These are phyloP conservation scores for Sebastes diploproa DNA, from an alignment of 2,797 vertebrate species.

Conservation along the genomic window DNA sequence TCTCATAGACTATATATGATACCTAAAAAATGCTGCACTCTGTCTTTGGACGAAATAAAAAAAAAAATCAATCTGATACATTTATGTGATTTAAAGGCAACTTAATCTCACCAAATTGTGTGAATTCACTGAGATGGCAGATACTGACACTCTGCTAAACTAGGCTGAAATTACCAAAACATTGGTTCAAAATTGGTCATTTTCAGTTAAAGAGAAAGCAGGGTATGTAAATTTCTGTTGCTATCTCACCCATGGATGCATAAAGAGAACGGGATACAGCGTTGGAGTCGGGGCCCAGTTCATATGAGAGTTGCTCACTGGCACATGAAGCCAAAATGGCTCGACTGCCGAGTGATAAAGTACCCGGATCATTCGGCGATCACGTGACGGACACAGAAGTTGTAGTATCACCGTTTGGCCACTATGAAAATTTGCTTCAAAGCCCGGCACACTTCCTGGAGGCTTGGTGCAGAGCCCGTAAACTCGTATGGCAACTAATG, in stretches of 20 bases:
- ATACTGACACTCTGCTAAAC: fast-evolving
- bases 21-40: background rate
- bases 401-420: too few species aligned
- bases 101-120: background rate
- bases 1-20: background rate
- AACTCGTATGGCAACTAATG: background rate
- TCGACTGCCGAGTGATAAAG: too few species aligned
- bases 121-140: background rate
- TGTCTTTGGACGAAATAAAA: background rate
- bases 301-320: too few species aligned
- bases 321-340: too few species aligned
- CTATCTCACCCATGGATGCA: too few species aligned
- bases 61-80: background rate
- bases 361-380: too few species aligned
- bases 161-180: background rate
- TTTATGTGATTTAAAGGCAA: background rate
- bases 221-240: too few species aligned
- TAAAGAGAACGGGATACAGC: too few species aligned
- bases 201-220: background rate
- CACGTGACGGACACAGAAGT: too few species aligned
- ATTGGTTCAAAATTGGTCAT: background rate
- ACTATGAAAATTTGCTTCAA: too few species aligned
- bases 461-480: background rate
- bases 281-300: too few species aligned
- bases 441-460: too few species aligned